Conservation (phyloP, 2,888 invertebrate genomes). For the Eutolmus rufibarbis region DNA sequence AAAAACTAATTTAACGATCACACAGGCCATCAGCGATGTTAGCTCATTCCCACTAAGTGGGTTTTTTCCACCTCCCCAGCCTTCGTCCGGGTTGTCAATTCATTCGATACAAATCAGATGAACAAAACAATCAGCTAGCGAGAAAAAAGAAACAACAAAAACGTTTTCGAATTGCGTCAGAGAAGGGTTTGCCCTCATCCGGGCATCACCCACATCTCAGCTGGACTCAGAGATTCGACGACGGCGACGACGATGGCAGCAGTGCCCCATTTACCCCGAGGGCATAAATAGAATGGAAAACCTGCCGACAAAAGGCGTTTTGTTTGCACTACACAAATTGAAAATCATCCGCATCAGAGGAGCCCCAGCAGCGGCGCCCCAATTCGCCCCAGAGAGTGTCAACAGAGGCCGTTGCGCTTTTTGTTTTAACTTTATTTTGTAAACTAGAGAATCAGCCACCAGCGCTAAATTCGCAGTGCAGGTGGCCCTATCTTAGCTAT, state of each 20-base stretch:
- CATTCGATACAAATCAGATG: background rate
- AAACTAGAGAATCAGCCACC: background rate
- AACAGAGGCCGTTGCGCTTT: background rate
- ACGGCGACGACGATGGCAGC: background rate
- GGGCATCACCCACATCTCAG: background rate
- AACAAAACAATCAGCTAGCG: background rate
- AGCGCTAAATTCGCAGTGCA: background rate
- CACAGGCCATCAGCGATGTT: background rate
- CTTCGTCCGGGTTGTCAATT: background rate
- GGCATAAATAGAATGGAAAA: constrained; percentile 14
- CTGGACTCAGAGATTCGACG: background rate
- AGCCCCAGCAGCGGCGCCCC: background rate
- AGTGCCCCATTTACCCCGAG: background rate
- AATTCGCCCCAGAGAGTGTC: background rate
- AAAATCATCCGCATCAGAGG: background rate
- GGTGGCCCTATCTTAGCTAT: background rate
- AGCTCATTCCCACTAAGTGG: background rate
- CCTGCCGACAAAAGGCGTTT: constrained; percentile 1
- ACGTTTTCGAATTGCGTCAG: background rate
- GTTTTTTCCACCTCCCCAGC: background rate
- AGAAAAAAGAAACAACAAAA: background rate
- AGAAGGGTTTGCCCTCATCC: background rate
- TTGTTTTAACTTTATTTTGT: background rate
- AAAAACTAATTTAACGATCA: background rate
- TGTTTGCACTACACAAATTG: constrained; percentile 12